phyloP scores from a whole-genome alignment of 2,888 invertebrate species.

The Acronicta alni region DNA sequence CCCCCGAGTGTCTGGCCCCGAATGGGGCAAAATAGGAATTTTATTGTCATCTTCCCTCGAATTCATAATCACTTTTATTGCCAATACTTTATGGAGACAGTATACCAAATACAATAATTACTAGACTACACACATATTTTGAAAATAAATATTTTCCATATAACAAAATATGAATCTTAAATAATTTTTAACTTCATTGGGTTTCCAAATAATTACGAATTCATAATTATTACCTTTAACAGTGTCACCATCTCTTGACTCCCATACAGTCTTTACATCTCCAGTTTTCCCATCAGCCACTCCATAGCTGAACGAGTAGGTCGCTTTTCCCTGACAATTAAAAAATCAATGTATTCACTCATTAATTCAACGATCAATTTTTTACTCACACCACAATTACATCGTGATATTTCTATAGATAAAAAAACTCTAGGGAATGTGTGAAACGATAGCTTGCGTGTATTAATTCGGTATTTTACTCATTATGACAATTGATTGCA shows the following conservation, averaged over 20 bases:
- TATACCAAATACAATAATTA: no score
- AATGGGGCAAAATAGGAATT: no score
- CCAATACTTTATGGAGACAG: no score
- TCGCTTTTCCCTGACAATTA: conserved; percentile 85
- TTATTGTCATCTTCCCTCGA: no score
- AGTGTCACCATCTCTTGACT: conserved; percentile 90
- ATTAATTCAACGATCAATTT: conserved; percentile 63
- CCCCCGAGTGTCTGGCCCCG: no score
- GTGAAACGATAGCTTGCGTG: conserved; percentile 81
- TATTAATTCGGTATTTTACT: conserved; percentile 78
- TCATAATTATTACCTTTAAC: conserved; percentile 89
- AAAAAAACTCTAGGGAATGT: conserved; percentile 71
- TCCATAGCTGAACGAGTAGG: conserved; percentile 90
- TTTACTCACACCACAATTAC: conserved; percentile 65
- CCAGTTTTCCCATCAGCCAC: conserved; percentile 90
- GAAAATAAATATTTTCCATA: no score
- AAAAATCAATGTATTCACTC: conserved; percentile 45
- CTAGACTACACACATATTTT: no score
- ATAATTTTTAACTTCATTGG: no score
- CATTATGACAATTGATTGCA: conserved; percentile 79
- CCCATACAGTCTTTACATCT: conserved; percentile 90
- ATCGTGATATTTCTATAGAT: conserved; percentile 53
- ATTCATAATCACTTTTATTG: no score
- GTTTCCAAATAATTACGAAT: no score
- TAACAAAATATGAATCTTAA: no score